Percentiles rank a stretch among this genome's conserved stretches.
Evolutionary conservation across 2,113 vertebrate species (phyloP).

Genomic region (Protomyctophum bolini): DNA sequence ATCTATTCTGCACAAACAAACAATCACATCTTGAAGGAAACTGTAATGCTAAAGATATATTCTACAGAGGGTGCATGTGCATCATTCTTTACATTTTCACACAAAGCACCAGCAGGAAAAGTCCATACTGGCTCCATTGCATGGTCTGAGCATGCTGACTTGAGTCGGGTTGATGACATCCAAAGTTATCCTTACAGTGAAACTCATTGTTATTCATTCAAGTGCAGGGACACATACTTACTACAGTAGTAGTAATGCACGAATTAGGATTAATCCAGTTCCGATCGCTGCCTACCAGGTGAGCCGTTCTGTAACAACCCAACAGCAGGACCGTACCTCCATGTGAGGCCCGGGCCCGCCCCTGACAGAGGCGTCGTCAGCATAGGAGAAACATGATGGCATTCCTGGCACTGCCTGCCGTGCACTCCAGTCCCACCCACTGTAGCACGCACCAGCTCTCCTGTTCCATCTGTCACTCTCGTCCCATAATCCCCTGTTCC

Average conservation of each 20-base stretch:
- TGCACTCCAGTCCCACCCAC: slow-evolving; percentile 36
- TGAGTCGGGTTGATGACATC: too few species aligned
- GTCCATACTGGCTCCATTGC: too few species aligned
- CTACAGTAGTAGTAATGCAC: background rate
- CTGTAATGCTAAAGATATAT: background rate
- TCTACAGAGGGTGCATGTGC: background rate
- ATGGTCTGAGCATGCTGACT: too few species aligned
- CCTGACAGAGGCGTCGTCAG: slow-evolving; percentile 34
- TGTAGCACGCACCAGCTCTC: slow-evolving; percentile 32
- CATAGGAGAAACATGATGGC: slow-evolving; percentile 54
- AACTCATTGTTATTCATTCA: background rate
- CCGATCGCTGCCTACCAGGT: background rate
- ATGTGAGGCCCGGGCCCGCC: background rate
- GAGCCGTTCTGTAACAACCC: background rate
- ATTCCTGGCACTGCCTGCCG: slow-evolving; percentile 48
- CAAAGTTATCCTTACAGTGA: background rate
- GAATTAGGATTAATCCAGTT: background rate
- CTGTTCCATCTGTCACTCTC: slow-evolving; percentile 63
- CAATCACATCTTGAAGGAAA: background rate
- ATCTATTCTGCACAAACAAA: background rate
- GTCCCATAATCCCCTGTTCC: slow-evolving; percentile 49
- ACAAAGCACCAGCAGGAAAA: background rate
- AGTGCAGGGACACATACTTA: background rate
- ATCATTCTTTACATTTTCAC: background rate
- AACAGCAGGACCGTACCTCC: too few species aligned